Evolutionary conservation across 2,113 vertebrate genomes (phyloP).

Genomic region (Junco hyemalis): DNA sequence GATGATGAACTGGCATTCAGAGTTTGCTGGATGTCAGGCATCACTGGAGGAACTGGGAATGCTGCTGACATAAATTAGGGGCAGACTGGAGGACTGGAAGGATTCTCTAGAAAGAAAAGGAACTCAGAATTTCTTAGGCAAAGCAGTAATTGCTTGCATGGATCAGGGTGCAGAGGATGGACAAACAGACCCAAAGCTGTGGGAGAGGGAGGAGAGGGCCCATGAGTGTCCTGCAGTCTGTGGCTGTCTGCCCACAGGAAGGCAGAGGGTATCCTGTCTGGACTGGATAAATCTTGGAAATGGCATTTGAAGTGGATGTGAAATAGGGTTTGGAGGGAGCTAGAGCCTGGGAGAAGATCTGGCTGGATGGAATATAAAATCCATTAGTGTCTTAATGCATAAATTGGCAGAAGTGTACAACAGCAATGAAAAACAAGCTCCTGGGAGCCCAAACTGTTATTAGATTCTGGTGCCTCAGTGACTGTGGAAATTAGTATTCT

Average conservation of each 20-base stretch:
- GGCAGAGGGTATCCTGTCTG: not conserved
- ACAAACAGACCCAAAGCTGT: not conserved
- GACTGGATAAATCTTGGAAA: not conserved
- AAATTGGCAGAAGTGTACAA: constrained; percentile 32
- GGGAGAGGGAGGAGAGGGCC: not conserved
- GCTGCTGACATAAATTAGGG: not conserved
- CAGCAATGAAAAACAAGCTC: not conserved
- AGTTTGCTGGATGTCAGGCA: not conserved
- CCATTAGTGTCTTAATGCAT: constrained; percentile 46
- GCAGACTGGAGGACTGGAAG: not conserved
- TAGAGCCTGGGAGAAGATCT: not conserved
- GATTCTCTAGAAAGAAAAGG: not conserved
- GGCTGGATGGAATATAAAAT: constrained; percentile 3
- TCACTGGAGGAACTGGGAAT: not conserved
- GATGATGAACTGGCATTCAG: not conserved
- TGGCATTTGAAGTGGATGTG: not conserved
- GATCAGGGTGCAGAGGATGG: not conserved
- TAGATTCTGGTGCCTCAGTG: not conserved
- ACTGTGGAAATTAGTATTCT: not conserved
- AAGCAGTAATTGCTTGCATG: not conserved
- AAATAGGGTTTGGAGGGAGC: not conserved
- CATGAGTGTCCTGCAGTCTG: not conserved
- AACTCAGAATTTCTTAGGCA: not conserved
- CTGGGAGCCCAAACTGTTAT: not conserved
- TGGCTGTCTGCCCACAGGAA: not conserved